Evolutionary conservation across 2,113 vertebrate genomes (phyloP), one percentile per base, ranked within the genome.

Genomic region (Triplophysa dalaica): DNA sequence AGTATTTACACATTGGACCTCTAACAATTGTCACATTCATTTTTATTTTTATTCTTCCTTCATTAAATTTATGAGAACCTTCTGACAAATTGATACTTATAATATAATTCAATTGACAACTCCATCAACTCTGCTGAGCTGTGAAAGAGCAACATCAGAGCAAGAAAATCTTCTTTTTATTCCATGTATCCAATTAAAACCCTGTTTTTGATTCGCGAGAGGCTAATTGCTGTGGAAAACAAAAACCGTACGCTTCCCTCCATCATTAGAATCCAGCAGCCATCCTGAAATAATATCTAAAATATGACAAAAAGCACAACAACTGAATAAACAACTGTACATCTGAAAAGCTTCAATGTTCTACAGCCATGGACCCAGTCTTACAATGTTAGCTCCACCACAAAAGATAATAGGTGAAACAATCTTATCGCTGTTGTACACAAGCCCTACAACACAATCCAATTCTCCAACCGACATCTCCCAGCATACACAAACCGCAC

Each of bases 391-490:
- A 64, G 56, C 77, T 84, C 56, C 67, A 78, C 73, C 75, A 75
- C 76, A 56, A 54, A 56, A 65, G 77, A 75, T 58, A 79, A 79
- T 54, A 79, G 70, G 26, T 50, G 69, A 74, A 78, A 77, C 67
- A 62, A 75, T 84, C 69, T 74, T 78, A 78, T 56, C 45, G 3
- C 43, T 70, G 72, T 63, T 29, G 67, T 75, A 75, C 41, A 73
- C 65, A 62, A 73, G 70, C 79, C 70, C 66, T 66, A 21, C 56
- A 45, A 78, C 76, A 48, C 62, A 22, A 81, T 75, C 77, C 76
- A 75, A 78, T 70, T 73, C 29, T 65, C 65, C 66, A 73, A 77
- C 82, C 67, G 72, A 83, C 73, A n/a, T 33, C 43, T 63, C 29
- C 29, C 54, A n/a, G 67, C 70, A 58, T 48, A 58, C 10, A 29